Percentiles rank a stretch among this genome's conserved stretches.
phyloP scores from a whole-genome alignment of 2,888 invertebrate genomes.

The Metellina segmentata region DNA sequence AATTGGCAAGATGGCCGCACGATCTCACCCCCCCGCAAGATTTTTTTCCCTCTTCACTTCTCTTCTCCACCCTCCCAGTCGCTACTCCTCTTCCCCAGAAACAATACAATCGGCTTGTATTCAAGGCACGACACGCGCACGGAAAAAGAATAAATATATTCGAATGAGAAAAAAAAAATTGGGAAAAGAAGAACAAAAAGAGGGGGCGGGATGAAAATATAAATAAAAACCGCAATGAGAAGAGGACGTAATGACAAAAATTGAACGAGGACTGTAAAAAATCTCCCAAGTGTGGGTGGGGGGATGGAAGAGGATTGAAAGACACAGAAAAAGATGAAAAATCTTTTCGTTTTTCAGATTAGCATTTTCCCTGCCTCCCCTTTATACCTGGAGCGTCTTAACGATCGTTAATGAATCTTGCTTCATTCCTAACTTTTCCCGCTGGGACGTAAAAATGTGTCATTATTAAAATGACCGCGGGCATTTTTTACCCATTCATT shows the following conservation, averaged over 20 bases:
- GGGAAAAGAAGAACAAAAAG: slow-evolving; percentile 5
- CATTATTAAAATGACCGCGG: slow-evolving; percentile 75
- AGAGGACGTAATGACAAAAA: slow-evolving; percentile 61
- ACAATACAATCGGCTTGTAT: slow-evolving; percentile 70
- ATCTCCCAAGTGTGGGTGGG: slow-evolving; percentile 30
- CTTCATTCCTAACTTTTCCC: slow-evolving; percentile 75
- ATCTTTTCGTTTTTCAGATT: slow-evolving; percentile 74
- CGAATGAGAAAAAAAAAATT: neutral
- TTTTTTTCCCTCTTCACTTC: neutral
- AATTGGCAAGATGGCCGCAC: slow-evolving; percentile 68
- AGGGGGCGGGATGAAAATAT: slow-evolving; percentile 21
- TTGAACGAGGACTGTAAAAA: slow-evolving; percentile 38
- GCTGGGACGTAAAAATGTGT: slow-evolving; percentile 75
- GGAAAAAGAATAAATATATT: slow-evolving; percentile 36
- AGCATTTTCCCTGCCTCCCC: slow-evolving; percentile 70
- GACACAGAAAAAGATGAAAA: slow-evolving; percentile 73
- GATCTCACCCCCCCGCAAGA: slow-evolving; percentile 6
- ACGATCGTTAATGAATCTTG: slow-evolving; percentile 76
- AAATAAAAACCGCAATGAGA: slow-evolving; percentile 61
- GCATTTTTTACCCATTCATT: slow-evolving; percentile 75
- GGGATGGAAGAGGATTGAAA: slow-evolving; percentile 59
- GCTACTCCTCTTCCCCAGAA: slow-evolving; percentile 45
- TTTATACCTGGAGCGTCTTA: slow-evolving; percentile 58
- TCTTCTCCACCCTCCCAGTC: neutral
- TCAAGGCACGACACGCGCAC: slow-evolving; percentile 61